Evolutionary conservation across 2,888 invertebrate genomes (phyloP).

Genomic region (Philopedon plagiatum): DNA sequence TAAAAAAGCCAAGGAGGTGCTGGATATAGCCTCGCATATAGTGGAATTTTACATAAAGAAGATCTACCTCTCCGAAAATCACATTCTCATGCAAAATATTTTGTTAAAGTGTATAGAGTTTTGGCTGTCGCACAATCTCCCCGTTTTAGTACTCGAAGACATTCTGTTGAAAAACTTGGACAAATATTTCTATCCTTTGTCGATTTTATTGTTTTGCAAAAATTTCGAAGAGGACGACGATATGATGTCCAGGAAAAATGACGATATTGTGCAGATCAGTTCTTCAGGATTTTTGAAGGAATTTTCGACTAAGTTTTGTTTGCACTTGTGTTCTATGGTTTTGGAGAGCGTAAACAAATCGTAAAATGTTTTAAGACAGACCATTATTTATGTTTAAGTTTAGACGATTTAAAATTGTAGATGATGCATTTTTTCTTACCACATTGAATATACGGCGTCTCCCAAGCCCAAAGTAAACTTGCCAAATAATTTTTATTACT

Average conservation of each 20-base stretch:
- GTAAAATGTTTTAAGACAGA: slow-evolving; percentile 50
- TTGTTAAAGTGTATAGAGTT: slow-evolving; percentile 68
- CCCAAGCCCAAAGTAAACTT: too few relatives aligned
- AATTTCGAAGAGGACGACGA: slow-evolving; percentile 67
- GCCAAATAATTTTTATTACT: too few relatives aligned
- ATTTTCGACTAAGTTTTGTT: slow-evolving; percentile 69
- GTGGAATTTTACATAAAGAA: slow-evolving; percentile 67
- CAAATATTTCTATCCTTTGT: slow-evolving; percentile 69
- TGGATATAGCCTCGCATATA: slow-evolving; percentile 63
- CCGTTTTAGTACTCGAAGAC: slow-evolving; percentile 65
- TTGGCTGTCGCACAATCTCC: slow-evolving; percentile 66
- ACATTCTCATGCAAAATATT: slow-evolving; percentile 69
- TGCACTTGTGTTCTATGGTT: slow-evolving; percentile 69
- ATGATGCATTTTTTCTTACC: too few relatives aligned
- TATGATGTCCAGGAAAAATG: slow-evolving; percentile 56
- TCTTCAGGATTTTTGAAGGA: slow-evolving; percentile 68
- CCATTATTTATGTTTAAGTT: too few relatives aligned
- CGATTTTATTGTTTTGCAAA: slow-evolving; percentile 68
- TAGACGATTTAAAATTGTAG: too few relatives aligned
- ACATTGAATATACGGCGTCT: too few relatives aligned
- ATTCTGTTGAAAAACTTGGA: slow-evolving; percentile 68
- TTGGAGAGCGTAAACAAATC: slow-evolving; percentile 68
- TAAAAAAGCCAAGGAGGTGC: slow-evolving; percentile 61
- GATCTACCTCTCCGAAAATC: slow-evolving; percentile 67
- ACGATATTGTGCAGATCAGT: slow-evolving; percentile 58